Conservation (phyloP, 1,140 invertebrate genomes). For the Hesperophylax magnus region DNA sequence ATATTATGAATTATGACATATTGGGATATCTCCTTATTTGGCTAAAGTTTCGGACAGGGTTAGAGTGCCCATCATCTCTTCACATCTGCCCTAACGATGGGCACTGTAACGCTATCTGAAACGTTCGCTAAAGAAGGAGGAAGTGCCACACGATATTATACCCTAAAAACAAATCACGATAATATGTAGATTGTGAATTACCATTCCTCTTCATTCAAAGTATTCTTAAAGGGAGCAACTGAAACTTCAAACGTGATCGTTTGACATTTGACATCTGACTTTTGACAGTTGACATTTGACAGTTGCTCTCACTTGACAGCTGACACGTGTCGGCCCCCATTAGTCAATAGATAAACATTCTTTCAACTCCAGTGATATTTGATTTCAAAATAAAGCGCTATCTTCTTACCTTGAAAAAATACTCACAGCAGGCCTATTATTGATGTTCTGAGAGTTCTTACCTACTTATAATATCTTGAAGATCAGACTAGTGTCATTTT, state of each 20-base stretch:
- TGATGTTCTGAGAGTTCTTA: background rate
- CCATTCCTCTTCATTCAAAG: background rate
- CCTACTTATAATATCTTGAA: too few species aligned
- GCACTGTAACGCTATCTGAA: too few species aligned
- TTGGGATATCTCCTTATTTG: too few species aligned
- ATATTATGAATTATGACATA: too few species aligned
- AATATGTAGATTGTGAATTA: background rate
- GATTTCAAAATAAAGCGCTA: background rate
- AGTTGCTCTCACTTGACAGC: background rate
- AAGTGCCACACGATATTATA: too few species aligned
- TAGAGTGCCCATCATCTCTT: too few species aligned
- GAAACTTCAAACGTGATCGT: background rate
- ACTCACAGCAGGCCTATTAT: background rate
- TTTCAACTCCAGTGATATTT: background rate
- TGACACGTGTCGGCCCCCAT: slow-evolving; percentile 10
- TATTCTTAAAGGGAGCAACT: background rate
- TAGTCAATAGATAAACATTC: background rate
- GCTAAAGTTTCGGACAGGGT: too few species aligned
- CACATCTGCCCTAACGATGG: too few species aligned
- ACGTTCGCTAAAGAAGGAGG: too few species aligned
- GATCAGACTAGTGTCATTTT: too few species aligned
- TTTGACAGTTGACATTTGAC: slow-evolving; percentile 15
- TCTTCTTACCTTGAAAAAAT: background rate
- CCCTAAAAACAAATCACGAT: background rate
- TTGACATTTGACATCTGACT: slow-evolving; percentile 9